Evolutionary conservation across 2,797 vertebrate species (phyloP).

Genomic region (Podarcis lilfordi): DNA sequence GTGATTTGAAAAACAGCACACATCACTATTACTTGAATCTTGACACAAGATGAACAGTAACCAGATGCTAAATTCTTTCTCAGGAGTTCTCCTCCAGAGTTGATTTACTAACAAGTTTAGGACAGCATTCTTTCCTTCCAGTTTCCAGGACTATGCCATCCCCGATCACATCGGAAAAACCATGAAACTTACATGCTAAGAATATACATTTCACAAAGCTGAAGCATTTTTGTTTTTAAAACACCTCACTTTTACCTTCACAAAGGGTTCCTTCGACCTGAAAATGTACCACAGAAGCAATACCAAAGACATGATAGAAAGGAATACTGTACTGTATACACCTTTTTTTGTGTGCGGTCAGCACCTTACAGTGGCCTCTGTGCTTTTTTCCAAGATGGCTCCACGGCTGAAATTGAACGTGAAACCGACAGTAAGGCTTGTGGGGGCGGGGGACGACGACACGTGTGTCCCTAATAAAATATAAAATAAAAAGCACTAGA

Average conservation of each 20-base stretch:
- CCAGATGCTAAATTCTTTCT: background rate
- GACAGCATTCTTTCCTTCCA: background rate
- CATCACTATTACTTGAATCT: background rate
- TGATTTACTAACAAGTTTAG: background rate
- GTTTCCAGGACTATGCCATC: background rate
- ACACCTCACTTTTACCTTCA: background rate
- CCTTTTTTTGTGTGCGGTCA: background rate
- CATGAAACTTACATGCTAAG: background rate
- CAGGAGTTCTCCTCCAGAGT: background rate
- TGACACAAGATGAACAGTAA: background rate
- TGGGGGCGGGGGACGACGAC: too few species aligned
- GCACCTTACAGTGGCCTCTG: background rate
- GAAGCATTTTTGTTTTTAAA: background rate
- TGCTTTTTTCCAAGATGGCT: background rate
- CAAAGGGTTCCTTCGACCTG: background rate
- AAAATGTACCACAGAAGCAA: background rate
- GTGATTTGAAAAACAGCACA: background rate
- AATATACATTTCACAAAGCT: background rate
- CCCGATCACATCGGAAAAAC: background rate
- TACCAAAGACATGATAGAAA: background rate
- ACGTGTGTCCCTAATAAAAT: background rate
- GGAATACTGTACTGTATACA: background rate
- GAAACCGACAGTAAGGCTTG: background rate
- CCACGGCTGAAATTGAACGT: background rate
- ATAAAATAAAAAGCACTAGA: background rate